Percentiles rank a stretch among this genome's conserved stretches.
Evolutionary conservation across 1,140 invertebrate species (phyloP).

Genomic region (Dysdera silvatica): DNA sequence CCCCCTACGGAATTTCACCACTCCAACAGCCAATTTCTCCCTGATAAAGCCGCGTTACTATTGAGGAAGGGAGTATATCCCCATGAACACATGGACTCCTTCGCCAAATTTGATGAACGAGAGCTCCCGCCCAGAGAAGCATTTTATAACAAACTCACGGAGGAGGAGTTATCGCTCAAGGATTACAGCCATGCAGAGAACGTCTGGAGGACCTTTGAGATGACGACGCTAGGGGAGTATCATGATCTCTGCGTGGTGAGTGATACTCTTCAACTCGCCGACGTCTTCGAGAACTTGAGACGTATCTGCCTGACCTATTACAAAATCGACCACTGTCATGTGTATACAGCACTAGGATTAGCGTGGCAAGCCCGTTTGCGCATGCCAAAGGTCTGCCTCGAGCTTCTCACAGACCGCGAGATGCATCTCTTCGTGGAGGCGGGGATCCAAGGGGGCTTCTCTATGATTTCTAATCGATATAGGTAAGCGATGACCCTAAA

Average conservation of each 20-base stretch:
- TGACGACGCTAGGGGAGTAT: conserved; percentile 34
- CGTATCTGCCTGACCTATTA: not conserved
- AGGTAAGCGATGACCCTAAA: too few species aligned
- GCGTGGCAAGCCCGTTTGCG: too few species aligned
- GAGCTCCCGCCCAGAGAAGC: conserved; percentile 32
- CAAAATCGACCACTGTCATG: too few species aligned
- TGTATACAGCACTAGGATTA: too few species aligned
- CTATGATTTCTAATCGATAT: too few species aligned
- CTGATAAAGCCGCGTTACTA: conserved; percentile 17
- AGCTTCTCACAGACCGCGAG: too few species aligned
- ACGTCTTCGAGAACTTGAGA: conserved; percentile 1
- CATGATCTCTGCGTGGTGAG: conserved; percentile 31
- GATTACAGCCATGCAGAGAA: conserved; percentile 33
- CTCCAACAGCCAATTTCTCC: conserved; percentile 30
- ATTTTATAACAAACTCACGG: conserved; percentile 33
- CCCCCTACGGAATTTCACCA: not conserved
- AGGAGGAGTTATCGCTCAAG: conserved; percentile 18
- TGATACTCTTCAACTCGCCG: not conserved
- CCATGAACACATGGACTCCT: conserved; percentile 36
- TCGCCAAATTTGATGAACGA: conserved; percentile 34
- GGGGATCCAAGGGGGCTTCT: too few species aligned
- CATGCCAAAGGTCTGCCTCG: too few species aligned
- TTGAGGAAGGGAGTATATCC: conserved; percentile 37
- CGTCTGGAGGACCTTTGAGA: conserved; percentile 30
- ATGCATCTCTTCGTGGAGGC: too few species aligned